phyloP scores from a whole-genome alignment of 2,113 vertebrate species.

The Pardalotus punctatus region DNA sequence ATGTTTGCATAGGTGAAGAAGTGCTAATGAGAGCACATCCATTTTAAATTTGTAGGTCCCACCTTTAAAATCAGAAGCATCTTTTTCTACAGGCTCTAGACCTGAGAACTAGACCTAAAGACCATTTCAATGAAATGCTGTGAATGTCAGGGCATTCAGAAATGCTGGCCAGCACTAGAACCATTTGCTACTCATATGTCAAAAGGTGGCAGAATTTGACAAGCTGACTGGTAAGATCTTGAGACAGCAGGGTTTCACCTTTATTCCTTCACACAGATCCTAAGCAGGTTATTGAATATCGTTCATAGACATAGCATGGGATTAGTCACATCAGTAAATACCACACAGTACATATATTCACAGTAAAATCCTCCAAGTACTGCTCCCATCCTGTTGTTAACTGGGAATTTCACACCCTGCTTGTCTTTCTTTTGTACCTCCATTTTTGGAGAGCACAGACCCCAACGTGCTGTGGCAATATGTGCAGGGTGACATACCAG shows the following conservation, averaged over 20 bases:
- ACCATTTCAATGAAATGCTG: neutral
- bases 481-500: slow-evolving; percentile 82
- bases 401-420: slow-evolving; percentile 39
- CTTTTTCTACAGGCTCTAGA: neutral
- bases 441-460: slow-evolving; percentile 53
- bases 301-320: slow-evolving; percentile 17
- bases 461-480: neutral
- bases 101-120: neutral
- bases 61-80: neutral
- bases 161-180: neutral
- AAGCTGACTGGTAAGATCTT: slow-evolving; percentile 36
- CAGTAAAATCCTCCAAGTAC: neutral
- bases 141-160: neutral
- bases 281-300: slow-evolving; percentile 27
- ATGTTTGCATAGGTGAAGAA: neutral
- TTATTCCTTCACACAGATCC: neutral
- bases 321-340: slow-evolving; percentile 24
- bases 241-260: slow-evolving; percentile 22
- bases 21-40: neutral
- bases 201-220: slow-evolving; percentile 65
- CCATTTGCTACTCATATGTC: slow-evolving; percentile 43
- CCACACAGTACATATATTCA: neutral
- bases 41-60: neutral
- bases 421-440: slow-evolving; percentile 50
- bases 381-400: slow-evolving; percentile 40